Evolutionary conservation across 2,113 vertebrate genomes (phyloP).

Genomic region (Trogon surrucura): DNA sequence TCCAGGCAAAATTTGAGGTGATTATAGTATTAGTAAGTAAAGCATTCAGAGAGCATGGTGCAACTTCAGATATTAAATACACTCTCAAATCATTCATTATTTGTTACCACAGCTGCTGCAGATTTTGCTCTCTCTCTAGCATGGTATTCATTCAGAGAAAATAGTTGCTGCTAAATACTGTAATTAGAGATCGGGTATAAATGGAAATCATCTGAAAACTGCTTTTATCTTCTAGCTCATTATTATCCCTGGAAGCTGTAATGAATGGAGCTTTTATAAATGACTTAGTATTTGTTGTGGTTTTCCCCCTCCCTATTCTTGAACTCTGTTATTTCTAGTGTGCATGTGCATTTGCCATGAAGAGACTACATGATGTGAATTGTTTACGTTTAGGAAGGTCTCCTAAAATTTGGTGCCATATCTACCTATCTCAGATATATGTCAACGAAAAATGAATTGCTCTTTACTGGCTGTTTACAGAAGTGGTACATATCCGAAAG

Average conservation of each 20-base stretch:
- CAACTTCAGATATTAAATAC: conserved; percentile 37
- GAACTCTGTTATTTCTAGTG: neutral
- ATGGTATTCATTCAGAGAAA: conserved; percentile 52
- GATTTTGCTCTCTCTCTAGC: conserved; percentile 31
- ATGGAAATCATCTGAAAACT: conserved; percentile 47
- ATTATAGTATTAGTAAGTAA: conserved; percentile 31
- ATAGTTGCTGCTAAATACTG: conserved; percentile 51
- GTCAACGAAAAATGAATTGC: neutral
- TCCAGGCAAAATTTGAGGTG: conserved; percentile 21
- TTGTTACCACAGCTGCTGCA: conserved; percentile 61
- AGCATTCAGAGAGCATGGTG: conserved; percentile 19
- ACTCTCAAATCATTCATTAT: conserved; percentile 35
- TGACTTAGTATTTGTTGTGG: neutral
- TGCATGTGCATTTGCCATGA: neutral
- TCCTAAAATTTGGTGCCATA: neutral
- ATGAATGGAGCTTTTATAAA: neutral
- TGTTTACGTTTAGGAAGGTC: neutral
- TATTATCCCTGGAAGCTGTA: conserved; percentile 16
- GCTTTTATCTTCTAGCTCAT: conserved; percentile 11
- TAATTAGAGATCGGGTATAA: conserved; percentile 56
- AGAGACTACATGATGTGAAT: neutral
- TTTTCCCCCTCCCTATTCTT: neutral
- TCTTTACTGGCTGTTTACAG: neutral
- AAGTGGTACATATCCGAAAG: neutral
- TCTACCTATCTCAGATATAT: neutral